Evolutionary conservation across 2,888 invertebrate species (phyloP), one percentile per base, ranked within the genome.

Genomic region (Pinctada fucata): DNA sequence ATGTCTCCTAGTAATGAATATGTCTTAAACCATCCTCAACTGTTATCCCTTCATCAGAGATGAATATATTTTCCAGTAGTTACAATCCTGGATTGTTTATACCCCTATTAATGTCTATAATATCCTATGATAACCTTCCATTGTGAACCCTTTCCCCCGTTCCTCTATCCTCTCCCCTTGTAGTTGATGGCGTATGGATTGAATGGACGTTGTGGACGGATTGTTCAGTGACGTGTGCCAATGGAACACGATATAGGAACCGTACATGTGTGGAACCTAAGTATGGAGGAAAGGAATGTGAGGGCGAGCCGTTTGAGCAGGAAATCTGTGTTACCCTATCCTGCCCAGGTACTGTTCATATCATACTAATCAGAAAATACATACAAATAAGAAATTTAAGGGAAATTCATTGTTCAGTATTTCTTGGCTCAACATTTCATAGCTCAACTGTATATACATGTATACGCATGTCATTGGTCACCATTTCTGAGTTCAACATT

Each of bases 181-280:
- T 84, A 90, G 90, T 89, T 75, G 87, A 89, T 75, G 90, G 91
- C 31, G 84, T 85, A 6, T 90, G 87, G 85, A 69, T 81, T 48
- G 71, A 73, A 2, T 91, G 91, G 91, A 81, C 82, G 3, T 72
- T 49, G 0, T 91, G 91, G 91, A 78, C 82, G 58, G 50, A 78
- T 2, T 91, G 91, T 79, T 87, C 83, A 68, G 79, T 84, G 6
- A 86, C 89, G 0, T 91, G 91, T 84, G 90, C 90, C 3, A 88
- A 89, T 16, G 91, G 91, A 1, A 82, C 68, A 45, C 86, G 82
- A 68, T 76, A 84, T 75, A 84, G 91, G n/a, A 81, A 81, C 49
- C 79, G 89, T 52, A 74, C 73, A 1, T 91, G 91, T 75, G 68
- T 75, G 0, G 86, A 83, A 10, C 89, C 89, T 4, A 80, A 76